Base-by-base conservation (phyloP, 2,797 vertebrate genomes). In the Cygnus olor region DNA sequence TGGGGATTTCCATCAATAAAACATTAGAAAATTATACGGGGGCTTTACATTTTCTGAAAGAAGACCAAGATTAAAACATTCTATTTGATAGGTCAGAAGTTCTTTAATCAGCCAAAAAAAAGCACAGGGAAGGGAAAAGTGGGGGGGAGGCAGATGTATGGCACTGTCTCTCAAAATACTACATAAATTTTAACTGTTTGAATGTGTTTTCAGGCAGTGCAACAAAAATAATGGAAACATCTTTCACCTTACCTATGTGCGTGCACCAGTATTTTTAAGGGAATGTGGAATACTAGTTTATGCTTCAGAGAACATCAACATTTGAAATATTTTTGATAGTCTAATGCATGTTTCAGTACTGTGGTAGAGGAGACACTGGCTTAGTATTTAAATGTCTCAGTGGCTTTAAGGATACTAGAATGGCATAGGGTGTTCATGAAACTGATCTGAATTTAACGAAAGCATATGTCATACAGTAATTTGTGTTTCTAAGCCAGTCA, bases 131-230 rank as follows among this genome's bases (percentile, higher is more conserved):
- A 71, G 11, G 60, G 20, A 15, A 56, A 57, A 47, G 7, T 12
- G 18, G 53, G 68, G 15, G 11, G 9, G 2, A 45, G 30, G 49
- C 30, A 3, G 12, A 14, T 21, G 5, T 14, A 4, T 1, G 6
- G 7, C 12, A 17, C 15, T 28, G 1, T 60, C 70, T 70, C 8
- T 90, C 10, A 70, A 51, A 77, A 42, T 32, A 1, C 9, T 51
- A 10, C 2, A 0, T 13, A 13, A 63, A 13, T 34, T 68, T 88
- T 42, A 20, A 4, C 32, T 71, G 81, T 84, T 69, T n/a, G 36
- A 12, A 0, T n/a, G 17, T 53, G 20, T 57, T 61, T 74, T 78
- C 28, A 80, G 28, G 6, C 21, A 34, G 2, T 63, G 47, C 21
- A 58, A 2, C 38, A 54, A 28, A 65, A 21, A 14, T 42, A 34